Conservation (phyloP, 1,140 invertebrate species). For the Potamilus streckersoni region DNA sequence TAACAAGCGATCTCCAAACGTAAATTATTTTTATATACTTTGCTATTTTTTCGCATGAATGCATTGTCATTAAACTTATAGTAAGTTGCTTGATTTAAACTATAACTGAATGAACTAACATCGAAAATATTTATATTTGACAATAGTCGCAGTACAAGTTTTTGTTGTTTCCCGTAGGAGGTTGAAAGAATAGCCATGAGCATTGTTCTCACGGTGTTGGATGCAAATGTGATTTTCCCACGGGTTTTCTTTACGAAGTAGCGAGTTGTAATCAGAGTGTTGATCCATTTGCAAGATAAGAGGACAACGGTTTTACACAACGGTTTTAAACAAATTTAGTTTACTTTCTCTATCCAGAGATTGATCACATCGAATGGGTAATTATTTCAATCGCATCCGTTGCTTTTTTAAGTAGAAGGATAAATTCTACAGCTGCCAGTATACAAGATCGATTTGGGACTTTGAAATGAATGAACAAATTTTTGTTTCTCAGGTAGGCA, state of each 20-base stretch:
- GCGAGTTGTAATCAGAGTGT: slow-evolving; percentile 18
- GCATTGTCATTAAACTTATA: too few relatives aligned
- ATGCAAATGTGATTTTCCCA: slow-evolving; percentile 64
- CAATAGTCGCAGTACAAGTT: slow-evolving; percentile 3
- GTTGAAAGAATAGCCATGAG: slow-evolving; percentile 47
- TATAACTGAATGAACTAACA: too few relatives aligned
- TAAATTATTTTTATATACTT: too few relatives aligned
- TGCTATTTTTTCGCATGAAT: too few relatives aligned
- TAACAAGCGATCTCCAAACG: too few relatives aligned
- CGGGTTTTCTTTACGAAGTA: slow-evolving; percentile 53
- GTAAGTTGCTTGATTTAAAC: neutral
- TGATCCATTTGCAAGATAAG: slow-evolving; percentile 16
- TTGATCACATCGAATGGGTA: too few relatives aligned
- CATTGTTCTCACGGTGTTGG: slow-evolving; percentile 65
- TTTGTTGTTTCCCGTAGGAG: slow-evolving; percentile 14
- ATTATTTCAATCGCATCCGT: too few relatives aligned
- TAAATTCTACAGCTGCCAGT: neutral
- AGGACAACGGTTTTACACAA: too few relatives aligned
- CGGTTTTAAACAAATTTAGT: too few relatives aligned
- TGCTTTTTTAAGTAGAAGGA: neutral
- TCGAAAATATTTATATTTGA: too few relatives aligned
- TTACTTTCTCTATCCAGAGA: too few relatives aligned
- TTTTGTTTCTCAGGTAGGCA: slow-evolving; percentile 51
- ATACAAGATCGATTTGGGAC: neutral
- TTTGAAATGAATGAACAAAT: slow-evolving; percentile 51